These are phyloP conservation scores for Falco concolor DNA, from an alignment of 2,797 vertebrate species.

Conservation along the genomic window DNA sequence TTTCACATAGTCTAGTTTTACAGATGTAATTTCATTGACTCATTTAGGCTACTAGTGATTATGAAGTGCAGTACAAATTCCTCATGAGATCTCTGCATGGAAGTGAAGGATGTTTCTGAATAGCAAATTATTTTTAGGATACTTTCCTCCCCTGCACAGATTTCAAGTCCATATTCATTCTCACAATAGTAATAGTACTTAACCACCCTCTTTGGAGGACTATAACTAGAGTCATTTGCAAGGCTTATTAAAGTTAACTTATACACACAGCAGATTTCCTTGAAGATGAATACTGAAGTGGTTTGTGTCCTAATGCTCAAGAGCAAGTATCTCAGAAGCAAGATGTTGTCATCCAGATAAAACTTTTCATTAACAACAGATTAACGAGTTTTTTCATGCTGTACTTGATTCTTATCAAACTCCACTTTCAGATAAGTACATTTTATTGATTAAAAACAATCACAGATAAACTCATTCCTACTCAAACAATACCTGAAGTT, in stretches of 20 bases:
- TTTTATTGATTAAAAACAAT: conserved; percentile 59
- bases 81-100: conserved; percentile 28
- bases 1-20: conserved; percentile 2
- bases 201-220: background rate
- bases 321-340: conserved; percentile 11
- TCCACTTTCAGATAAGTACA: conserved; percentile 43
- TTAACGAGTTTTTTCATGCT: conserved; percentile 1
- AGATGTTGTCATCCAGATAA: conserved; percentile 48
- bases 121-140: conserved; percentile 37
- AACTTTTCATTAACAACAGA: conserved; percentile 49
- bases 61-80: conserved; percentile 39
- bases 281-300: background rate
- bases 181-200: background rate
- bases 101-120: conserved; percentile 37
- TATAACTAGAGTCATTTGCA: background rate
- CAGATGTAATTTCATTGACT: conserved; percentile 48
- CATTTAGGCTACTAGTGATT: conserved; percentile 37
- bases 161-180: background rate
- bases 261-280: background rate
- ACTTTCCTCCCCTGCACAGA: background rate
- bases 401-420: conserved; percentile 45
- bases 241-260: background rate
- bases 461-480: conserved; percentile 39
- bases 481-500: background rate
- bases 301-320: conserved; percentile 13